Evolutionary conservation across 2,797 vertebrate species (phyloP).

Genomic region (Macrochelys suwanniensis): DNA sequence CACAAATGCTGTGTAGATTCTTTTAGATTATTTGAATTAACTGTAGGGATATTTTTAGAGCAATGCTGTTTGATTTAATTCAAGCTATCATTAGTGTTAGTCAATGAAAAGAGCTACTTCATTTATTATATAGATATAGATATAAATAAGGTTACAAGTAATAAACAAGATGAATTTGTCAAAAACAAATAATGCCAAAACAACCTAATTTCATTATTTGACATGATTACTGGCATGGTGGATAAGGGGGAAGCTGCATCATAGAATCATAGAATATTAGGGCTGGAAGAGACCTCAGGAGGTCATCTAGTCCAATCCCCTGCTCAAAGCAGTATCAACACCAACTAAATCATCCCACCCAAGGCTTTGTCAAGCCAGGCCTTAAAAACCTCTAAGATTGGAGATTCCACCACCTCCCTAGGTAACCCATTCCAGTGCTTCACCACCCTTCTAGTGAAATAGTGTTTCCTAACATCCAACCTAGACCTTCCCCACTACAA

Average conservation of each 20-base stretch:
- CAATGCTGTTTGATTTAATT: slow-evolving; percentile 35
- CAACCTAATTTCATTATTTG: background rate
- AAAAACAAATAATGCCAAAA: background rate
- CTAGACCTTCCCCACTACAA: too few relatives aligned
- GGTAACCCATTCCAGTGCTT: too few relatives aligned
- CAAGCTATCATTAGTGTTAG: slow-evolving; percentile 36
- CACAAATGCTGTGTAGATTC: slow-evolving; percentile 36
- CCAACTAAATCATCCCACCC: too few relatives aligned
- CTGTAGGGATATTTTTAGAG: slow-evolving; percentile 47
- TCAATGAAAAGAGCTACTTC: background rate
- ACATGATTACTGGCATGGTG: background rate
- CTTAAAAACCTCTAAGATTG: too few relatives aligned
- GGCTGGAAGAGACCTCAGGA: too few relatives aligned
- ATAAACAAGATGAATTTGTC: background rate
- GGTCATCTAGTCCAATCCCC: too few relatives aligned
- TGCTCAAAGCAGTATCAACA: too few relatives aligned
- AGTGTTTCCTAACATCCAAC: too few relatives aligned
- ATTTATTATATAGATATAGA: background rate
- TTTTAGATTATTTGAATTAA: slow-evolving; percentile 54
- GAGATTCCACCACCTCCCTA: too few relatives aligned
- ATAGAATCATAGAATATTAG: too few relatives aligned
- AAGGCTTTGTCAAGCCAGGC: too few relatives aligned
- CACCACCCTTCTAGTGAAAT: too few relatives aligned
- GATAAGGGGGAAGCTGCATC: background rate
- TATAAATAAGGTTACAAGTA: background rate